Evolutionary conservation across 2,113 vertebrate genomes (phyloP).

Genomic region (Epinephelus fuscoguttatus): DNA sequence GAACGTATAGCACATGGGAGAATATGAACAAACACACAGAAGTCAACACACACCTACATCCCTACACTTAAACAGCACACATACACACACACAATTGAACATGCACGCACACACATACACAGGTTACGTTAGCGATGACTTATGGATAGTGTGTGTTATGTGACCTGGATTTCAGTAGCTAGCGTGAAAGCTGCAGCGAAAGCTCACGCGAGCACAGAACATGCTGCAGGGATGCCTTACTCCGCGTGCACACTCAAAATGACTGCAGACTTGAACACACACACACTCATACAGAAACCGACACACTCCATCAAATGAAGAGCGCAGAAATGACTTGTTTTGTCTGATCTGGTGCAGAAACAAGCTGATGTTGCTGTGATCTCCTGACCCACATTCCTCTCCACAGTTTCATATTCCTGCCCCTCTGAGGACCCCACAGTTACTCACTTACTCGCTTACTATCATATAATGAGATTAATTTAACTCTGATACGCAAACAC

Average conservation of each 20-base stretch:
- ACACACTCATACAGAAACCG: not conserved
- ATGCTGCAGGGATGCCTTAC: conserved; percentile 69
- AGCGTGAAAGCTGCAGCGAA: conserved; percentile 62
- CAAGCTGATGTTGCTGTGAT: conserved; percentile 26
- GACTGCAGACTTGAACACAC: not conserved
- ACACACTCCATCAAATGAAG: conserved; percentile 27
- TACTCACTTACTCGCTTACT: conserved; percentile 9
- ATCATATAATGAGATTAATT: conserved; percentile 57
- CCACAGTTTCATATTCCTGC: conserved; percentile 19
- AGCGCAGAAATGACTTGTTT: conserved; percentile 30
- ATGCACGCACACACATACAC: not conserved
- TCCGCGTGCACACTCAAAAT: conserved; percentile 35
- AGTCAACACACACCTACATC: not conserved
- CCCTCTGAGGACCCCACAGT: conserved; percentile 12
- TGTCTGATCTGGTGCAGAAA: conserved; percentile 12
- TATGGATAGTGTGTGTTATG: conserved; percentile 35
- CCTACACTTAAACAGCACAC: not conserved
- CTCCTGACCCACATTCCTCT: conserved; percentile 61
- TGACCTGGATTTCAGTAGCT: conserved; percentile 78
- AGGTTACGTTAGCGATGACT: conserved; percentile 36
- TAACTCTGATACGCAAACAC: conserved; percentile 24
- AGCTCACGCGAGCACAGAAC: conserved; percentile 65
- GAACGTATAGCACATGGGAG: not conserved
- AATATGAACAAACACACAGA: not conserved
- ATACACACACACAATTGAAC: not conserved